Evolutionary conservation across 2,888 invertebrate species (phyloP).

Genomic region (Agonopterix alstromeriana): DNA sequence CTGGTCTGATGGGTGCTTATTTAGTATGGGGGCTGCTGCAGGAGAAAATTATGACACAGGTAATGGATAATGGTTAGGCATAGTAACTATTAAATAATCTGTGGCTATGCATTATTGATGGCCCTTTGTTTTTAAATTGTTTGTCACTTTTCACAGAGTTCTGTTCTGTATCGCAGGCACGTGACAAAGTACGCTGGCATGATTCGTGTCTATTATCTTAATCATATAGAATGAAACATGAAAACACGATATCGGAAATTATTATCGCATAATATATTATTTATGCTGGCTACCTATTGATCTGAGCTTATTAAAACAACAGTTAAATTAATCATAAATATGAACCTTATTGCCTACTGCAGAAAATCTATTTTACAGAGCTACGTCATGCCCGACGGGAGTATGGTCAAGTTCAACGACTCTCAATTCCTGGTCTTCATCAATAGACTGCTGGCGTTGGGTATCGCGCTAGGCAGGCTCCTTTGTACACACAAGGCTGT

Average conservation of each 20-base stretch:
- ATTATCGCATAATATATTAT: too few species aligned
- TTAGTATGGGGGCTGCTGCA: conserved; percentile 97
- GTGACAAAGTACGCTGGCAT: too few species aligned
- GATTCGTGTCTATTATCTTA: too few species aligned
- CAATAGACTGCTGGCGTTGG: conserved; percentile 82
- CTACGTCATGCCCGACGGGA: conserved; percentile 81
- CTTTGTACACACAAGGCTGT: conserved; percentile 74
- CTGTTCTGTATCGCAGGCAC: too few species aligned
- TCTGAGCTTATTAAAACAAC: too few species aligned
- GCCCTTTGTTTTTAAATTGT: too few species aligned
- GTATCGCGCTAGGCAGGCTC: conserved; percentile 81
- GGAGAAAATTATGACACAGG: conserved; percentile 98
- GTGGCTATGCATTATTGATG: too few species aligned
- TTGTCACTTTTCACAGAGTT: too few species aligned
- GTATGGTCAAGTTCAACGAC: conserved; percentile 87
- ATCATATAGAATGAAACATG: too few species aligned
- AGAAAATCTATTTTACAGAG: conserved; percentile 55
- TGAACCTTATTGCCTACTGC: background rate
- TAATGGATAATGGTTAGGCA: conserved; percentile 21
- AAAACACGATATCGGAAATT: too few species aligned
- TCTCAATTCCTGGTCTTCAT: conserved; percentile 98
- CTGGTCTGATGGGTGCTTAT: conserved; percentile 93
- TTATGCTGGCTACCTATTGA: too few species aligned
- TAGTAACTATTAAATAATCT: too few species aligned
- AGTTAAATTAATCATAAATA: background rate